A percentile compares a stretch with the other conserved stretches of the same genome.
Conservation (phyloP, 37 sponge, comb jelly and placozoan species). For the Amphimedon queenslandica region DNA sequence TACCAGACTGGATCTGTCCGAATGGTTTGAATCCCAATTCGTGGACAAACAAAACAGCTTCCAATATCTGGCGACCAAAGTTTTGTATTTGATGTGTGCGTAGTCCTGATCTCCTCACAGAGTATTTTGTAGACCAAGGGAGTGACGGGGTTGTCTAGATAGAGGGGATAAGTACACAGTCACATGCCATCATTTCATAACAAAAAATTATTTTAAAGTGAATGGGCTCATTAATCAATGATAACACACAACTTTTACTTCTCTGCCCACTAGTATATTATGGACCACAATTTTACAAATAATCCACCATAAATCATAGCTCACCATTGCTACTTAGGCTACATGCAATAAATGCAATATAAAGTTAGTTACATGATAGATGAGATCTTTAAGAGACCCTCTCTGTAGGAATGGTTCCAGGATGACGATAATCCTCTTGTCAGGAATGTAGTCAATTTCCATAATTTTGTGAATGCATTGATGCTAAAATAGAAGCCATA, state of each 20-base stretch:
- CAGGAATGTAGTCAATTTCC: constrained; percentile 36
- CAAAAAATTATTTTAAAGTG: not conserved
- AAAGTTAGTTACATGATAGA: constrained; percentile 52
- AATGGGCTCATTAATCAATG: not conserved
- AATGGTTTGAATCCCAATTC: constrained; percentile 40
- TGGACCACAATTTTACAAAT: too few relatives aligned
- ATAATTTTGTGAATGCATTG: constrained; percentile 32
- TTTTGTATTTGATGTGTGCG: not conserved
- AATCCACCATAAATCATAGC: too few relatives aligned
- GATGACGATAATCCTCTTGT: constrained; percentile 32
- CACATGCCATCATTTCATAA: not conserved
- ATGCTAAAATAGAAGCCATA: constrained; percentile 21
- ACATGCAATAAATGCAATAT: too few relatives aligned
- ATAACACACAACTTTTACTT: not conserved
- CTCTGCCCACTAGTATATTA: too few relatives aligned
- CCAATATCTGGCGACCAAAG: constrained; percentile 65
- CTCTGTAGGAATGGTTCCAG: constrained; percentile 12
- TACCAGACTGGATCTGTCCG: constrained; percentile 60
- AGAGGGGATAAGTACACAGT: too few relatives aligned
- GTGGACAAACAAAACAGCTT: constrained; percentile 44
- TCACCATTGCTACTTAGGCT: too few relatives aligned
- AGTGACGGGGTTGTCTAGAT: constrained; percentile 5
- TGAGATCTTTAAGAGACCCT: constrained; percentile 71
- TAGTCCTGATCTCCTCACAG: constrained; percentile 21
- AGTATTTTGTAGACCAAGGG: constrained; percentile 61